Base-by-base conservation (phyloP, 2,113 vertebrate genomes). In the Eulacestoma nigropectus region DNA sequence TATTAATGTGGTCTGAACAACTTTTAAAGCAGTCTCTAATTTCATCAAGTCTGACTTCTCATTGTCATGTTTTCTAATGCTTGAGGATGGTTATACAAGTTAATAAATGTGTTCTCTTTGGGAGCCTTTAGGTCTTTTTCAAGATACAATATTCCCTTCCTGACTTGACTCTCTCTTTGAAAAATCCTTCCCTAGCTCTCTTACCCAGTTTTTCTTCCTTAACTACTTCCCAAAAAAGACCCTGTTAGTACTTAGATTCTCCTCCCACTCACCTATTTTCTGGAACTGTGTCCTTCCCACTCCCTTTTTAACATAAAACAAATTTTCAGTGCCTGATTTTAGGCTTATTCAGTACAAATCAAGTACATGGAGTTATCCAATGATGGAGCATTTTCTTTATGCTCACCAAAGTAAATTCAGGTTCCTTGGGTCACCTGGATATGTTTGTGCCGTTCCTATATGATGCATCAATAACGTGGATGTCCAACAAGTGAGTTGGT, bases 401-500 rank as follows among this genome's bases (percentile, higher is more conserved):
- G 6, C 17, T 73, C 21, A 50, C 8, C 14, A 52, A 64, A 75
- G 37, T 9, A 69, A 74, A 73, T 39, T 49, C 64, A 46, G 5
- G 13, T 56, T 65, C 11, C 20, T 82, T 87, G 56, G 13, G 41
- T 70, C 30, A 67, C 42, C 26, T 67, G 13, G 17, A 44, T 49
- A 2, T 65, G 17, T 47, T 49, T 52, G 10, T 62, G n/a, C 5
- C 5, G 1, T 86, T 83, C 23, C 15, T 55, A 32, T 13, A 52
- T 6, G 21, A 17, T n/a, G 1, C 22, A 21, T 53, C 73, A 74
- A 21, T 29, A 50, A 15, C 0, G 0, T 9, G 13, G 8, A 44
- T 32, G 14, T 49, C n/a, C 0, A 2, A 10, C 4, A 37, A 53
- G 10, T 32, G 21, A 60, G 32, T 1, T 35, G 29, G 7, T 62